These are phyloP conservation scores for Montifringilla adamsi DNA, from an alignment of 2,113 vertebrate species.

Conservation along the genomic window DNA sequence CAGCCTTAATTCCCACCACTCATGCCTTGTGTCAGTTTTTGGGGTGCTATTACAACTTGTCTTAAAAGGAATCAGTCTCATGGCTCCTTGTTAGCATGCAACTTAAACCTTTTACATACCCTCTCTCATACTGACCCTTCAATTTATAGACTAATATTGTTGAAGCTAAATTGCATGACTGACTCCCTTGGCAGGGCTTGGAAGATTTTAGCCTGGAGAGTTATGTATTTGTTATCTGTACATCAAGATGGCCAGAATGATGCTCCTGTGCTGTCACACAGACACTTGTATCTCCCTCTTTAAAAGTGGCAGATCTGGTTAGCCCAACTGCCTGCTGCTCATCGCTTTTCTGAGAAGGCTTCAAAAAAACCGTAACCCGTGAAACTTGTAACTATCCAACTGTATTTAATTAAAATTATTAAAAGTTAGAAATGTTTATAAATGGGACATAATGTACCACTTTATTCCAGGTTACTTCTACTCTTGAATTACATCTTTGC, in stretches of 20 bases:
- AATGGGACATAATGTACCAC: background rate
- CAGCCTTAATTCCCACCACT: background rate
- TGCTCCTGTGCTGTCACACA: background rate
- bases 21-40: background rate
- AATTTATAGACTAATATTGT: background rate
- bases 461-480: background rate
- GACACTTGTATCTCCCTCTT: background rate
- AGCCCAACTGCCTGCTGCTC: background rate
- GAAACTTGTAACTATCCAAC: background rate
- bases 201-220: background rate
- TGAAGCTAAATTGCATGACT: background rate
- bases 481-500: background rate
- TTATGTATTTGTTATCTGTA: background rate
- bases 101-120: background rate
- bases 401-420: background rate
- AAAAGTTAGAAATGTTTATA: background rate
- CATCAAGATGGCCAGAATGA: background rate
- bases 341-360: background rate
- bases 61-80: background rate
- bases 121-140: background rate
- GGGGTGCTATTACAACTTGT: background rate
- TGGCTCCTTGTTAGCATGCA: background rate
- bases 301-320: background rate
- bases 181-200: background rate
- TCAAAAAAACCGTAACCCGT: background rate